Percentiles rank a stretch among this genome's conserved stretches.
Conservation (phyloP, 1,140 invertebrate species). For the Colletes latitarsis region DNA sequence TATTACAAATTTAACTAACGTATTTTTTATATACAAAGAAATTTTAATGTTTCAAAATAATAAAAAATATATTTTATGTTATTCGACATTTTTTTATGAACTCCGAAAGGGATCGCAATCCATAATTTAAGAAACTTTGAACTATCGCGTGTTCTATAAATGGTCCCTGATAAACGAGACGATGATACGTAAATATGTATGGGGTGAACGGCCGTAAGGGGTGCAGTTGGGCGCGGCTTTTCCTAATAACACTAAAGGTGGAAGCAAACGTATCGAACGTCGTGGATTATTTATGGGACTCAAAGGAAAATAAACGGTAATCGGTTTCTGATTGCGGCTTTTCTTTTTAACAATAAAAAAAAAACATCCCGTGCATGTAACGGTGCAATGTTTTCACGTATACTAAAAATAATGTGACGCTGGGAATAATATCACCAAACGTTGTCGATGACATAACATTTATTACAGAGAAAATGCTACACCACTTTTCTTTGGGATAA, state of each 20-base stretch:
- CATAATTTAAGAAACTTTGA: not conserved
- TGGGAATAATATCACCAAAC: conserved; percentile 19
- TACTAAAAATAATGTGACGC: not conserved
- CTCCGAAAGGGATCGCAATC: too few relatives aligned
- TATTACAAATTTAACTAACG: too few relatives aligned
- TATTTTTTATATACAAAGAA: too few relatives aligned
- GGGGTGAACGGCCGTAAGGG: conserved; percentile 58
- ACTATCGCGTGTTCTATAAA: conserved; percentile 54
- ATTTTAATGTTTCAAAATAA: too few relatives aligned
- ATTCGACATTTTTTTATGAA: too few relatives aligned
- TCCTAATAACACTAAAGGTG: conserved; percentile 48
- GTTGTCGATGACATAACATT: conserved; percentile 59
- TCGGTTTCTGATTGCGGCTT: not conserved
- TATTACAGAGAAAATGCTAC: conserved; percentile 73
- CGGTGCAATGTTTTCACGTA: too few relatives aligned
- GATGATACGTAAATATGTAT: conserved; percentile 23
- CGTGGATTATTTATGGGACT: conserved; percentile 19
- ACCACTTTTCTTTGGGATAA: conserved; percentile 73
- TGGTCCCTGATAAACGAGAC: conserved; percentile 39
- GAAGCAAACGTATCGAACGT: not conserved
- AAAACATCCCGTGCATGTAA: too few relatives aligned
- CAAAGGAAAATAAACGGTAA: not conserved
- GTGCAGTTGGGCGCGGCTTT: conserved; percentile 56
- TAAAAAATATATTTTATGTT: too few relatives aligned
- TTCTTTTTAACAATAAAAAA: not conserved